Evolutionary conservation across 2,113 vertebrate species (phyloP).

Genomic region (Pontoporia blainvillei): DNA sequence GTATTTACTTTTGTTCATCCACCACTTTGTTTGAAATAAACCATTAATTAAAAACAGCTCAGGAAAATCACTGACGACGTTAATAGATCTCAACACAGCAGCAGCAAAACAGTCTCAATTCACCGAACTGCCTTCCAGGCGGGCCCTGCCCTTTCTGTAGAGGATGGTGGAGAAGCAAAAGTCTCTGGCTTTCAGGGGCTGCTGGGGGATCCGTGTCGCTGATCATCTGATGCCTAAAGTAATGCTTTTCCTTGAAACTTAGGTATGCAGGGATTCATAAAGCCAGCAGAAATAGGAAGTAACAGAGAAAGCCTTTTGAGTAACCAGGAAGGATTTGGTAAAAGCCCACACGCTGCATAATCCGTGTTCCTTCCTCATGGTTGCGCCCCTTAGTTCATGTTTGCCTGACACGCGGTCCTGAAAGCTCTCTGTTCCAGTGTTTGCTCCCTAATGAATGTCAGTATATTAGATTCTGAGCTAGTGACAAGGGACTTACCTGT

Average conservation of each 20-base stretch:
- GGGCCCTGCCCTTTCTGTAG: background rate
- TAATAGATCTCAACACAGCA: background rate
- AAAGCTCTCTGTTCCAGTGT: background rate
- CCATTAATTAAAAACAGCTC: background rate
- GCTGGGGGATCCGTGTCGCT: background rate
- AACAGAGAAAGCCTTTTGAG: background rate
- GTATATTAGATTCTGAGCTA: background rate
- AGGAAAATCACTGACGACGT: background rate
- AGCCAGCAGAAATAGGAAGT: background rate
- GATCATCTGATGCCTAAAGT: background rate
- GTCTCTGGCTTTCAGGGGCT: background rate
- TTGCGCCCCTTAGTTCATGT: background rate
- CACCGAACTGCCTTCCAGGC: background rate
- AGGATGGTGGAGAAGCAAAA: background rate
- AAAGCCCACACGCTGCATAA: background rate
- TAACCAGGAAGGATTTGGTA: background rate
- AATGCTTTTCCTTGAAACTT: background rate
- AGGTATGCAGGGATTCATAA: background rate
- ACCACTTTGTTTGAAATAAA: background rate
- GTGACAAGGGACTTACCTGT: background rate
- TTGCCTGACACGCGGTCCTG: background rate
- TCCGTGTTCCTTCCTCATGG: background rate
- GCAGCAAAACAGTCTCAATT: background rate
- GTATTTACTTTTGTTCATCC: slow-evolving; percentile 13
- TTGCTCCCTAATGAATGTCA: background rate